phyloP scores from a whole-genome alignment of 2,888 invertebrate genomes.

The Oegoconia quadripuncta region DNA sequence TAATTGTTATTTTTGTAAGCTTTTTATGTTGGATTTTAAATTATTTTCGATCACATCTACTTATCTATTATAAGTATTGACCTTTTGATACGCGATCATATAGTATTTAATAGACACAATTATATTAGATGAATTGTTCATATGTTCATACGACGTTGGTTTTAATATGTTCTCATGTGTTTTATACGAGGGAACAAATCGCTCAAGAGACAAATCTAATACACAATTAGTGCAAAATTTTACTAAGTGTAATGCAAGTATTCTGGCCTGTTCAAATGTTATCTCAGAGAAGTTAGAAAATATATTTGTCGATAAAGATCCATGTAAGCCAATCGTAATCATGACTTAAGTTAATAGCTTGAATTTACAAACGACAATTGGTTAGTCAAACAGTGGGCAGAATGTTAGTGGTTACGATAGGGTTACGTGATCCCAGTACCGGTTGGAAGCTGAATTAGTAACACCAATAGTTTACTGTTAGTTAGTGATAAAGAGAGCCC shows the following conservation, averaged over 20 bases:
- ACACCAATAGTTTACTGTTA: constrained; percentile 71
- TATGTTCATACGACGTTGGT: constrained; percentile 28
- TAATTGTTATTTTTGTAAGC: constrained; percentile 28
- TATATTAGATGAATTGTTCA: constrained; percentile 51
- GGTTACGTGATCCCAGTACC: no score
- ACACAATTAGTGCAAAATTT: constrained; percentile 28
- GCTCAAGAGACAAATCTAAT: constrained; percentile 27
- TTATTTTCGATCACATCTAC: constrained; percentile 33
- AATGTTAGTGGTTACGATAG: no score
- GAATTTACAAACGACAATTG: no score
- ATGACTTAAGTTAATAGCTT: no score
- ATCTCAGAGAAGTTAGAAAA: no score
- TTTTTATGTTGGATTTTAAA: constrained; percentile 32
- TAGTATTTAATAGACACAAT: constrained; percentile 44
- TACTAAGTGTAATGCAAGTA: constrained; percentile 17
- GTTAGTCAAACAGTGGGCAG: no score
- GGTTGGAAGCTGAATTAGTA: constrained; percentile 48
- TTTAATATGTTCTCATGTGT: constrained; percentile 39
- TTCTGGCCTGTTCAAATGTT: no score
- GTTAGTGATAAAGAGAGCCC: constrained; percentile 57
- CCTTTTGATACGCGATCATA: constrained; percentile 34
- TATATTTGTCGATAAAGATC: no score
- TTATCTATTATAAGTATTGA: constrained; percentile 29
- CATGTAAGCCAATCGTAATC: no score
- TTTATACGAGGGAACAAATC: constrained; percentile 59